phyloP scores from a whole-genome alignment of 2,113 vertebrate species.

The Megalops atlanticus region DNA sequence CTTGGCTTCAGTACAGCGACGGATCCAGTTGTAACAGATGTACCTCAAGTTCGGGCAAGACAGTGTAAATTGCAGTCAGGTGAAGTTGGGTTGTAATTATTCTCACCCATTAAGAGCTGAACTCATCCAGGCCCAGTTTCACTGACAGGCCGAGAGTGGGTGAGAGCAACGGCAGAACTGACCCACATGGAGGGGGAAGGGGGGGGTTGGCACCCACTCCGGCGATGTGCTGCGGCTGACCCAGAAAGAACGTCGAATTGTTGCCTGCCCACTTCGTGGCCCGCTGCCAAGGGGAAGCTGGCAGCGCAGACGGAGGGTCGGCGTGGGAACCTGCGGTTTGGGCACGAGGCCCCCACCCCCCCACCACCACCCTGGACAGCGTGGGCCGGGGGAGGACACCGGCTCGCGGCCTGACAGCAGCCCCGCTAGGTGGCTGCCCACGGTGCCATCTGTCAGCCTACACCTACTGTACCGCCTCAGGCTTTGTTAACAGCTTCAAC shows the following conservation, averaged over 20 bases:
- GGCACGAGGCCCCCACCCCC: background rate
- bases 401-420: conserved; percentile 9
- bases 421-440: conserved; percentile 28
- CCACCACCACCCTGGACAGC: background rate
- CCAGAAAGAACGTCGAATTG: background rate
- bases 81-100: background rate
- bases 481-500: conserved; percentile 20
- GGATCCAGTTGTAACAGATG: background rate
- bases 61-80: background rate
- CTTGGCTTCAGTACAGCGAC: background rate
- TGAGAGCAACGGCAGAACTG: background rate
- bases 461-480: conserved; percentile 40
- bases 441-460: conserved; percentile 48
- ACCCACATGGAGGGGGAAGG: conserved; percentile 2
- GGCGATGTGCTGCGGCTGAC: background rate
- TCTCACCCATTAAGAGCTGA: background rate
- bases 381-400: background rate
- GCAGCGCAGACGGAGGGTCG: background rate
- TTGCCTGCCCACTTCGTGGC: background rate
- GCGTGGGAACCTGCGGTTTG: background rate
- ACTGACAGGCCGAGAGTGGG: background rate
- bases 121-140: background rate
- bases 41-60: background rate
- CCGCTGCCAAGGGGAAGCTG: background rate
- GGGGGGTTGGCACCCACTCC: background rate